These are phyloP conservation scores for Chiroxiphia lanceolata DNA, from an alignment of 2,797 vertebrate genomes.

Conservation along the genomic window DNA sequence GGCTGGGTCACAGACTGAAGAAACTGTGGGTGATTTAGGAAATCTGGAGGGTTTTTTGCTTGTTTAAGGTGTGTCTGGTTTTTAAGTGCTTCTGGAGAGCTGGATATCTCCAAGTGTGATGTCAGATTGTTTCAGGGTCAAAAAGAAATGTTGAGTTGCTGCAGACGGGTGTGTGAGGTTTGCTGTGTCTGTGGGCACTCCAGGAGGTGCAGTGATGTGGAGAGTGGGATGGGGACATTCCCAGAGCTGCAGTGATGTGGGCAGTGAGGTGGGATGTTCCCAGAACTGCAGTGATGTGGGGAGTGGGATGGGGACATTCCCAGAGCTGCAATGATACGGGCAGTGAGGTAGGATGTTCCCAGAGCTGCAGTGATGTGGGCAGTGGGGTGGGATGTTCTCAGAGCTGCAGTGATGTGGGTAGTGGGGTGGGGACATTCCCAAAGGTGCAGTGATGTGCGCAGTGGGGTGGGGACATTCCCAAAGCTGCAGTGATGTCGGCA, in stretches of 20 bases:
- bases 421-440: fast-evolving
- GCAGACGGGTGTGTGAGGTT: not conserved
- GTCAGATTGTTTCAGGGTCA: not conserved
- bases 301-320: not conserved
- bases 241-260: not conserved
- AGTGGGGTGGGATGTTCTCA: not conserved
- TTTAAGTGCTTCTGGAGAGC: not conserved
- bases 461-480: not conserved
- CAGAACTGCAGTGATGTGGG: not conserved
- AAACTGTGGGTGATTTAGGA: not conserved
- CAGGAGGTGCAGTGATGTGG: fast-evolving
- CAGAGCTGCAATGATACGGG: not conserved
- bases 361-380: not conserved
- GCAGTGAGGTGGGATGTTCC: fast-evolving
- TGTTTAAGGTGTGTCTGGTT: not conserved
- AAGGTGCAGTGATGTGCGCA: not conserved
- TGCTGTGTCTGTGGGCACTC: not conserved
- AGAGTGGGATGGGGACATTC: not conserved
- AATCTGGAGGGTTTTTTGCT: not conserved
- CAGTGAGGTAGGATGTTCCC: fast-evolving
- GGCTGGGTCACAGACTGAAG: not conserved
- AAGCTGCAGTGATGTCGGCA: not conserved
- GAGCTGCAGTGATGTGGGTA: not conserved
- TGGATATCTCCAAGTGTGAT: not conserved
- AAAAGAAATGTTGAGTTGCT: not conserved